Conservation (phyloP, 2,888 invertebrate genomes). For the Hydriomena furcata region DNA sequence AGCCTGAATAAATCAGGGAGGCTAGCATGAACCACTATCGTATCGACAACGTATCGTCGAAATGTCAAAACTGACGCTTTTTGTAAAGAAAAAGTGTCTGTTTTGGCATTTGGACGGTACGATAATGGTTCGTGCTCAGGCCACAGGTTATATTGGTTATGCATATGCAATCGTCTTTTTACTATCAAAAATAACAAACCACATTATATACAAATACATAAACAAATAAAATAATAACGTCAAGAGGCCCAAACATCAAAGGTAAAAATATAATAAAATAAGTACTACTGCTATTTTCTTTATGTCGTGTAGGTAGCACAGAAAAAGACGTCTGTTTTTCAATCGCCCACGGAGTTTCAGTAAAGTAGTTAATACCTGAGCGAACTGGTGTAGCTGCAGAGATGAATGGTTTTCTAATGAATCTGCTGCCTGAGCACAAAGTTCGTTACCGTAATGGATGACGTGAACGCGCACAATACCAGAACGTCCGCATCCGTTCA, state of each 20-base stretch:
- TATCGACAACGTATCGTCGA: too few relatives aligned
- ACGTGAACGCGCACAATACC: conserved; percentile 32
- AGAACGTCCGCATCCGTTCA: conserved; percentile 28
- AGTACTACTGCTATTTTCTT: conserved; percentile 4
- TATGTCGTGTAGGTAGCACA: conserved; percentile 22
- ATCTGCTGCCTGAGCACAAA: conserved; percentile 57
- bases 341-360: conserved; percentile 26
- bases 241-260: conserved; percentile 5
- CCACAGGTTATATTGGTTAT: too few relatives aligned
- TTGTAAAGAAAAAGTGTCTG: too few relatives aligned
- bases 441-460: conserved; percentile 69
- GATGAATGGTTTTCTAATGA: conserved; percentile 76
- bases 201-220: too few relatives aligned
- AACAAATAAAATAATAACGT: background rate
- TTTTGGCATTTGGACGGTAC: too few relatives aligned
- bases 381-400: conserved; percentile 33
- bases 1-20: too few relatives aligned
- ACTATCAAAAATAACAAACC: too few relatives aligned
- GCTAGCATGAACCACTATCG: too few relatives aligned
- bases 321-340: conserved; percentile 28
- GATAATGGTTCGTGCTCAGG: too few relatives aligned
- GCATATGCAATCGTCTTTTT: too few relatives aligned
- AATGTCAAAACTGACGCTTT: too few relatives aligned
- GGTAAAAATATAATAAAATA: conserved; percentile 1
- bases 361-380: conserved; percentile 35